Conservation (phyloP, 1,140 invertebrate species). For the Achroia grisella region DNA sequence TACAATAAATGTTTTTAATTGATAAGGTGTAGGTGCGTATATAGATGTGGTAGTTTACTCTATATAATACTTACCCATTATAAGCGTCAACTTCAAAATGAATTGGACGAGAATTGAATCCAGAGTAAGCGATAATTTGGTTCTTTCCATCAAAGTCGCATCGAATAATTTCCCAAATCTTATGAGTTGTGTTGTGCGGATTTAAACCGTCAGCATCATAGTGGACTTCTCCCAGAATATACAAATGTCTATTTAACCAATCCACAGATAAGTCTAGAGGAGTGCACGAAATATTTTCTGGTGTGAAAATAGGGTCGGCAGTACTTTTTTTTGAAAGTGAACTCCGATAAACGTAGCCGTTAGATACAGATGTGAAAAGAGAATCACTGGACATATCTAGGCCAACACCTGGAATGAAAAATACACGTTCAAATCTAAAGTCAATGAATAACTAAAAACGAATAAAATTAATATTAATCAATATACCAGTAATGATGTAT, state of each 20-base stretch:
- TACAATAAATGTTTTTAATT: not conserved
- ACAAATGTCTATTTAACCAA: constrained; percentile 89
- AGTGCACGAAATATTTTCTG: constrained; percentile 74
- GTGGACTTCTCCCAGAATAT: constrained; percentile 81
- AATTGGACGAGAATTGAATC: constrained; percentile 78
- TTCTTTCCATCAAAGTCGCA: constrained; percentile 82
- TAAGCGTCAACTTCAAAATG: constrained; percentile 93
- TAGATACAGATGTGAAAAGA: constrained; percentile 84
- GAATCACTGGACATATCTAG: constrained; percentile 81
- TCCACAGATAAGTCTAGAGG: constrained; percentile 85
- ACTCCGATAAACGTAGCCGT: constrained; percentile 75
- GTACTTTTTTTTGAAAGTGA: constrained; percentile 50
- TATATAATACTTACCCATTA: constrained; percentile 82
- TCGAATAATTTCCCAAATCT: constrained; percentile 81
- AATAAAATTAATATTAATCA: not conserved
- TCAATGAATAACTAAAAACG: not conserved
- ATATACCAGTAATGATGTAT: constrained; percentile 47
- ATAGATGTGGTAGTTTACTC: not conserved
- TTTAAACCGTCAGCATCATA: constrained; percentile 57
- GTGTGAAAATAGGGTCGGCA: constrained; percentile 73
- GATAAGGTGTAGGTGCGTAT: not conserved
- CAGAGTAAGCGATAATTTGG: constrained; percentile 79
- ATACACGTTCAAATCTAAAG: not conserved
- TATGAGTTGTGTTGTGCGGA: constrained; percentile 29
- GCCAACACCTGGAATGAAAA: constrained; percentile 77